phyloP scores from a whole-genome alignment of 2,888 invertebrate species.

The Rotaria socialis region DNA sequence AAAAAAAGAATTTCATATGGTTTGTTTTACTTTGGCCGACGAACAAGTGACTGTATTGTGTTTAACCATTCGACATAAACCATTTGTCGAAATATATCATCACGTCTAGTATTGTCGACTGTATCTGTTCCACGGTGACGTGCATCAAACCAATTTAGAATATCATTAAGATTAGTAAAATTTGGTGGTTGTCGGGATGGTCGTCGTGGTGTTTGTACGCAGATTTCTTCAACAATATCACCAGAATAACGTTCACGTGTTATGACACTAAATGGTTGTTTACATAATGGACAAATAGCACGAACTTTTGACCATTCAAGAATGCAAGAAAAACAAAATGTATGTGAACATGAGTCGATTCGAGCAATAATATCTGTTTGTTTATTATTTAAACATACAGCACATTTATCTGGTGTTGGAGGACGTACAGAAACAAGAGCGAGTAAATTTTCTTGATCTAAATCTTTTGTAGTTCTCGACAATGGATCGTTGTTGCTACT shows the following conservation, averaged over 20 bases:
- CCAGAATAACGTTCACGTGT: constrained; percentile 1
- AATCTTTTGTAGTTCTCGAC: not conserved
- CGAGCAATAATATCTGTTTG: not conserved
- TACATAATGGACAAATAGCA: constrained; percentile 86
- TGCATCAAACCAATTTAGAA: not conserved
- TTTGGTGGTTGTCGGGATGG: not conserved
- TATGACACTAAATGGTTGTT: constrained; percentile 64
- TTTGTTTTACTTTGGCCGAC: not conserved
- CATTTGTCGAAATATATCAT: constrained; percentile 33
- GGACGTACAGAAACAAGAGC: not conserved
- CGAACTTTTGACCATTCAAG: constrained; percentile 90
- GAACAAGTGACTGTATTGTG: not conserved
- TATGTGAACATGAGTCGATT: constrained; percentile 70
- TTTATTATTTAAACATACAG: constrained; percentile 33
- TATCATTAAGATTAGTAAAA: not conserved
- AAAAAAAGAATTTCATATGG: not conserved
- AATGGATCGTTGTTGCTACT: not conserved
- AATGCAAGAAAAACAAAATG: constrained; percentile 86
- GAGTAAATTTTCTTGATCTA: not conserved
- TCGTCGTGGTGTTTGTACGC: constrained; percentile 14
- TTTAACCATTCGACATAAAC: constrained; percentile 31
- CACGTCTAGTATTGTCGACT: not conserved
- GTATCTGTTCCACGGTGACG: not conserved
- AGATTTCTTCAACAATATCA: not conserved
- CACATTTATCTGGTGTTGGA: constrained; percentile 31